A percentile compares a stretch with the other conserved stretches of the same genome.
Conservation (phyloP, 1,140 invertebrate genomes). For the Mamestra configurata region DNA sequence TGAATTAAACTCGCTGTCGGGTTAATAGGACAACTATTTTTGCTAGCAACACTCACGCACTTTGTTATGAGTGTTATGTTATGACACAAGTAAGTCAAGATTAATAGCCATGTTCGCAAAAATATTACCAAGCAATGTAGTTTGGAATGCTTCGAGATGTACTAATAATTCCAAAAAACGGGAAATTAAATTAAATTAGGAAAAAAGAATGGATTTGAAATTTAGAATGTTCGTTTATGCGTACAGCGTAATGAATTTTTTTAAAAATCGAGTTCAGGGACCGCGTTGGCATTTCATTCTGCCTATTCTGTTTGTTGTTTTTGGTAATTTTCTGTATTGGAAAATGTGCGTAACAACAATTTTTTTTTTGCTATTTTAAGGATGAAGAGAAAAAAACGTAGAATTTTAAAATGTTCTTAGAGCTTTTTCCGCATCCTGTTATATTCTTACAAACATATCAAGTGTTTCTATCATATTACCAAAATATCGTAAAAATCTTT, state of each 20-base stretch:
- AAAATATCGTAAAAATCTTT: background rate
- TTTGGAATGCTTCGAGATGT: constrained; percentile 4
- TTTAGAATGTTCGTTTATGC: constrained; percentile 8
- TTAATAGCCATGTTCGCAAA: constrained; percentile 21
- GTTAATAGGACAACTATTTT: constrained; percentile 26
- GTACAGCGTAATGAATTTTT: constrained; percentile 25
- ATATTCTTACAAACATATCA: background rate
- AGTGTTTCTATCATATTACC: background rate
- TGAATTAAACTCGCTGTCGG: background rate
- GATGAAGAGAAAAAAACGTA: too few relatives aligned
- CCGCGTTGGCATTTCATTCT: background rate
- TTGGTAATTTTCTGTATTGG: background rate
- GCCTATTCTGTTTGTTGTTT: background rate
- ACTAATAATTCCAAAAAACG: background rate
- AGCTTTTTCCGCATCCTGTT: background rate
- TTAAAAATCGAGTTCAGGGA: constrained; percentile 21
- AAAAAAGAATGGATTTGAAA: background rate
- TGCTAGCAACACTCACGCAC: background rate
- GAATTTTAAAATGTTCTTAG: too few relatives aligned
- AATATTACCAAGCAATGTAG: constrained; percentile 24
- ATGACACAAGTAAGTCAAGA: constrained; percentile 32
- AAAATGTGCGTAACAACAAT: background rate
- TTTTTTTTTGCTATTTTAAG: background rate
- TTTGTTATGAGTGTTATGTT: too few relatives aligned
- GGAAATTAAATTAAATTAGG: constrained; percentile 14